A percentile compares a stretch with the other conserved stretches of the same genome.
Conservation (phyloP, 2,888 invertebrate species). For the Odontomyia ornata region DNA sequence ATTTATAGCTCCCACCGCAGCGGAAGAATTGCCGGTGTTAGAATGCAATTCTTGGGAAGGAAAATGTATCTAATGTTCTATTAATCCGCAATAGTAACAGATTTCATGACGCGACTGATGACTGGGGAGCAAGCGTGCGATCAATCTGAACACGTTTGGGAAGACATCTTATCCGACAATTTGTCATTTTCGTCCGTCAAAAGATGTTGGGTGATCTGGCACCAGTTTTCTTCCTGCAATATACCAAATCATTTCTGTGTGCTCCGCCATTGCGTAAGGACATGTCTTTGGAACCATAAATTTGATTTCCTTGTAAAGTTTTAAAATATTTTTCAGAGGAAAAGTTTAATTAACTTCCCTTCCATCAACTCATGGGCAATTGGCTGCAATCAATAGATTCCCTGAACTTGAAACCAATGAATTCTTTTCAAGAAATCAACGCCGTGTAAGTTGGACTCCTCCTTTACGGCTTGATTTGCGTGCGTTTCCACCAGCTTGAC, state of each 20-base stretch:
- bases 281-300: neutral
- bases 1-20: conserved; percentile 15
- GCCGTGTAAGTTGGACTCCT: neutral
- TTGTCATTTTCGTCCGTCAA: too few relatives aligned
- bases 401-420: conserved; percentile 2
- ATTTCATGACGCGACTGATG: too few relatives aligned
- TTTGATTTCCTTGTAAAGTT: neutral
- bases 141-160: too few relatives aligned
- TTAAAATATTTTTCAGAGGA: neutral
- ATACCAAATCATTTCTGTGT: too few relatives aligned
- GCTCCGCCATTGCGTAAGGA: neutral
- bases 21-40: conserved; percentile 26
- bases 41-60: conserved; percentile 22
- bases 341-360: too few relatives aligned
- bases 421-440: neutral
- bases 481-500: neutral
- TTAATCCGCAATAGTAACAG: too few relatives aligned
- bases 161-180: too few relatives aligned
- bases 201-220: too few relatives aligned
- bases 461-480: neutral
- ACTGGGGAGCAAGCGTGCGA: too few relatives aligned
- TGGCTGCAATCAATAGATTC: neutral
- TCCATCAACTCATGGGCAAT: neutral
- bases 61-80: neutral
- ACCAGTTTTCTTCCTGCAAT: too few relatives aligned